Percentiles rank a stretch among this genome's conserved stretches.
Conservation (phyloP, 2,888 invertebrate species). For the Clistopyga incitator region DNA sequence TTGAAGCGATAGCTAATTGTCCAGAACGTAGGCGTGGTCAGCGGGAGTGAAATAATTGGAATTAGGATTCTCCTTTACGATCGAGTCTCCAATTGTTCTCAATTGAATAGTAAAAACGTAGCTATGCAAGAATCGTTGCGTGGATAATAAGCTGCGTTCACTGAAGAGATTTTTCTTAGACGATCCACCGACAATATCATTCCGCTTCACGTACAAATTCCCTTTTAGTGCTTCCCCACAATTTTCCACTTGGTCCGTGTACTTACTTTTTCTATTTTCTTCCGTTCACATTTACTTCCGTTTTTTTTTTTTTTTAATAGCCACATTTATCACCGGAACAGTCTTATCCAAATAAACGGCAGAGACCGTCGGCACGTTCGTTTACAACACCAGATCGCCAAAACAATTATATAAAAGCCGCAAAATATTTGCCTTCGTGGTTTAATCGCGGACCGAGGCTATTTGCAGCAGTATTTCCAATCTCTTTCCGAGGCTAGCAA, state of each 20-base stretch:
- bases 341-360: background rate
- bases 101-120: too few species aligned
- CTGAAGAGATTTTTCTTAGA: too few species aligned
- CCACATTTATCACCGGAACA: background rate
- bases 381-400: background rate
- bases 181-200: too few species aligned
- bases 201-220: too few species aligned
- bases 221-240: too few species aligned
- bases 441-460: background rate
- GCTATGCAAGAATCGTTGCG: too few species aligned
- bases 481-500: background rate
- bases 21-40: conserved; percentile 52
- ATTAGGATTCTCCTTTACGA: conserved; percentile 25
- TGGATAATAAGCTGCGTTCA: too few species aligned
- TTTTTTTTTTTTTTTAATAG: background rate
- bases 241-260: too few species aligned
- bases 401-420: background rate
- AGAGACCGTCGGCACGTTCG: background rate
- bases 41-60: conserved; percentile 30
- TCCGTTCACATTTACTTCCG: too few species aligned
- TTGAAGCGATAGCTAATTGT: conserved; percentile 29
- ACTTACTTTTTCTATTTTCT: too few species aligned
- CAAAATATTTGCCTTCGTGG: background rate
- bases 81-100: conserved; percentile 39
- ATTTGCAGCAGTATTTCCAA: background rate